Percentiles rank a stretch among this genome's conserved stretches.
phyloP scores from a whole-genome alignment of 1,140 invertebrate species.

The Drosophila suzukii region DNA sequence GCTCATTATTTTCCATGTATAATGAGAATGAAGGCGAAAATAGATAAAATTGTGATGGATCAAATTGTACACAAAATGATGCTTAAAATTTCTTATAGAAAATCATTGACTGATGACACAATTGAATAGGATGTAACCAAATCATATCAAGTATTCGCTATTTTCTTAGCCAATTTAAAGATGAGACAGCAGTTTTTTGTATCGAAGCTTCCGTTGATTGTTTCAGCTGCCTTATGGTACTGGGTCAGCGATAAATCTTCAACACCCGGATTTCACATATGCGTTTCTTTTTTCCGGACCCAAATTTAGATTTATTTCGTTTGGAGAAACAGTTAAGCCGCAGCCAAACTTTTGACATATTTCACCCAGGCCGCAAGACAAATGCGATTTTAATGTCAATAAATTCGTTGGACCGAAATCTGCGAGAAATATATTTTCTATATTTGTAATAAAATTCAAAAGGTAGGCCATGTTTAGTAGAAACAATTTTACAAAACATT shows the following conservation, averaged over 20 bases:
- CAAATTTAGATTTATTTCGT: conserved; percentile 70
- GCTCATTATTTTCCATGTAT: conserved; percentile 67
- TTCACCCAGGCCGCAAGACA: conserved; percentile 59
- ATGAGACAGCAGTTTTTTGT: conserved; percentile 44
- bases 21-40: conserved; percentile 45
- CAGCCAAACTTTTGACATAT: conserved; percentile 62
- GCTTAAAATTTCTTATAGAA: not conserved
- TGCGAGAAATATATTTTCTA: conserved; percentile 1
- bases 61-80: conserved; percentile 5
- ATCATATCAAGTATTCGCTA: not conserved
- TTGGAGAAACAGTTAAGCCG: conserved; percentile 48
- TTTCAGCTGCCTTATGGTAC: conserved; percentile 54
- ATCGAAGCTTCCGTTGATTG: conserved; percentile 22
- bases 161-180: not conserved
- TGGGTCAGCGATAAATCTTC: conserved; percentile 61
- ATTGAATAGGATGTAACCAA: conserved; percentile 1
- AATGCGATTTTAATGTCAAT: conserved; percentile 69
- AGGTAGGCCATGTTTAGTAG: conserved; percentile 9
- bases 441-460: conserved; percentile 14
- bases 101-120: conserved; percentile 22
- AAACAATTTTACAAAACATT: conserved; percentile 19
- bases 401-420: conserved; percentile 44
- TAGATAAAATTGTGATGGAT: conserved; percentile 37
- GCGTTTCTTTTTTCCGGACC: conserved; percentile 33
- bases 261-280: conserved; percentile 61